These are phyloP conservation scores for Naso thynnoides DNA, from an alignment of 2,797 vertebrate species.

Conservation along the genomic window DNA sequence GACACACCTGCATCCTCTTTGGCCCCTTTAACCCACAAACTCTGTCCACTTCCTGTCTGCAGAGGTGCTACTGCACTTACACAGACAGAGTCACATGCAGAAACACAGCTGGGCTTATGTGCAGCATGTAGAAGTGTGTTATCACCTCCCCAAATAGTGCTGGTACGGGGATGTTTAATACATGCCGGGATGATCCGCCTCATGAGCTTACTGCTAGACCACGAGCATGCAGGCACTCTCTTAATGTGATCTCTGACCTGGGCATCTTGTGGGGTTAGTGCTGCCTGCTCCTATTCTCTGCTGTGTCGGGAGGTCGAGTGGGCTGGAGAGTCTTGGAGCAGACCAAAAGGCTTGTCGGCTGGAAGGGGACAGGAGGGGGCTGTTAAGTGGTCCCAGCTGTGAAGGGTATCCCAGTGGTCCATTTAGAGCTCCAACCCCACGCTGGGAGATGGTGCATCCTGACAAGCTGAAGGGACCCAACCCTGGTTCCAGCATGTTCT, in stretches of 20 bases:
- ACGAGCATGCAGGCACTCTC: slow-evolving; percentile 60
- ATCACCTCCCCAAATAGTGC: background rate
- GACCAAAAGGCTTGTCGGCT: slow-evolving; percentile 59
- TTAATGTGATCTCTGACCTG: slow-evolving; percentile 75
- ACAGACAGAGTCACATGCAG: slow-evolving; percentile 3
- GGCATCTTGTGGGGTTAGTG: slow-evolving; percentile 69
- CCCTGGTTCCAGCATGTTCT: slow-evolving; percentile 32
- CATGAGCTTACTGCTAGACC: slow-evolving; percentile 35
- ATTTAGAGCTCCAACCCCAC: slow-evolving; percentile 75
- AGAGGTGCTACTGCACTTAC: slow-evolving; percentile 5
- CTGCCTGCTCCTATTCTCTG: slow-evolving; percentile 68
- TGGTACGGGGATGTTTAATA: slow-evolving; percentile 24
- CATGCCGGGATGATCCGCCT: slow-evolving; percentile 39
- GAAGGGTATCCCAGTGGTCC: slow-evolving; percentile 77
- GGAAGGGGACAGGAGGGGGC: slow-evolving; percentile 53
- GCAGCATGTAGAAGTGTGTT: background rate
- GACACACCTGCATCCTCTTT: slow-evolving; percentile 87
- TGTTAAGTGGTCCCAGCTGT: slow-evolving; percentile 84
- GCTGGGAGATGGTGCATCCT: slow-evolving; percentile 71
- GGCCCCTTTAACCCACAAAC: slow-evolving; percentile 19
- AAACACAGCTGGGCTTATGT: slow-evolving; percentile 7
- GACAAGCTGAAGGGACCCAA: slow-evolving; percentile 47
- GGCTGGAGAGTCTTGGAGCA: slow-evolving; percentile 63
- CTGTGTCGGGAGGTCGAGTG: slow-evolving; percentile 86
- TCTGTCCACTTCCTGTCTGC: slow-evolving; percentile 56